Percentiles rank a stretch among this genome's conserved stretches.
These are phyloP conservation scores for Hippocampus zosterae DNA, from an alignment of 2,113 vertebrate species.

Conservation along the genomic window DNA sequence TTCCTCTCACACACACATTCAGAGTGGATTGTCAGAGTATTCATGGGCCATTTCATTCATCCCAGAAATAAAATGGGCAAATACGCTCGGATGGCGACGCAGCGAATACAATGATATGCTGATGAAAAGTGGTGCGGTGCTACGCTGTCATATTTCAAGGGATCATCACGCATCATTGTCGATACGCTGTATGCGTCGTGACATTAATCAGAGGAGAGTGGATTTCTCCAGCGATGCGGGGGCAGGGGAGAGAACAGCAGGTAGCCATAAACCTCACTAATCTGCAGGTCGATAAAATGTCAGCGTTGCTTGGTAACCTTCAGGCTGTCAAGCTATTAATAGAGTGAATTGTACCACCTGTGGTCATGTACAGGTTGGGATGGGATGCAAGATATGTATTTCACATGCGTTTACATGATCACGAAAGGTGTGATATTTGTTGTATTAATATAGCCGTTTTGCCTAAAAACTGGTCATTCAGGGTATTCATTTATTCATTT, in stretches of 20 bases:
- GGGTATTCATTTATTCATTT: too few species aligned
- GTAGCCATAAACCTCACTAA: constrained; percentile 48
- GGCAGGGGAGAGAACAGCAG: constrained; percentile 29
- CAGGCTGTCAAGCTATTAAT: constrained; percentile 27
- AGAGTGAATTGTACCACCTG: constrained; percentile 34
- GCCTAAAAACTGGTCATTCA: too few species aligned
- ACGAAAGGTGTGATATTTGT: too few species aligned
- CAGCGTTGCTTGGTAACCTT: constrained; percentile 44
- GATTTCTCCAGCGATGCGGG: constrained; percentile 24
- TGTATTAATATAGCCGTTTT: too few species aligned
- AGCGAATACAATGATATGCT: background rate
- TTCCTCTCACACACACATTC: constrained; percentile 28
- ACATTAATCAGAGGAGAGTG: constrained; percentile 34
- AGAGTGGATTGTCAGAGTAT: background rate
- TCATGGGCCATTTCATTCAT: constrained; percentile 30
- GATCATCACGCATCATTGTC: background rate
- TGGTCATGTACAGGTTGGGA: background rate
- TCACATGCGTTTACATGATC: too few species aligned
- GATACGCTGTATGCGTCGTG: background rate
- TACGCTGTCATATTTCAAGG: background rate
- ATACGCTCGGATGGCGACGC: background rate
- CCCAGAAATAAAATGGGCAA: background rate
- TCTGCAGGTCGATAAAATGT: constrained; percentile 34
- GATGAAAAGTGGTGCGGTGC: background rate
- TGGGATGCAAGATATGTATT: too few species aligned